Percentiles rank a stretch among this genome's conserved stretches.
Conservation (phyloP, 2,113 vertebrate genomes). For the Odocoileus virginianus region DNA sequence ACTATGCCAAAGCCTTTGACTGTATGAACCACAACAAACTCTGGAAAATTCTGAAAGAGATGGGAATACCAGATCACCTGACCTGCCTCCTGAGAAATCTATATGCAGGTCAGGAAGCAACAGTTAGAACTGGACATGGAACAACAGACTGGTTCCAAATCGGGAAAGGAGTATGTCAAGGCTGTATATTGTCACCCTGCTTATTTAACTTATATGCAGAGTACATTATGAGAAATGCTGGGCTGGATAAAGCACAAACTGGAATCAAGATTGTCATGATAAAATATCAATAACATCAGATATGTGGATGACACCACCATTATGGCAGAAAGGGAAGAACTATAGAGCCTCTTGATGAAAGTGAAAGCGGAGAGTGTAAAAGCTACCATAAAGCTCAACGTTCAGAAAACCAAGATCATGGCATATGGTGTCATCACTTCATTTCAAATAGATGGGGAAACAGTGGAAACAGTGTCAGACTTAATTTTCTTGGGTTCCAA, state of each 20-base stretch:
- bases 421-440: neutral
- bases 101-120: neutral
- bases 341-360: neutral
- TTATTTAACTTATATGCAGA: neutral
- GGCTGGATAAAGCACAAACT: neutral
- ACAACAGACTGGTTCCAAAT: neutral
- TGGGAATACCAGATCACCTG: neutral
- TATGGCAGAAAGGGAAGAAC: neutral
- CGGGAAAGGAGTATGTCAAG: fast-evolving
- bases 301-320: neutral
- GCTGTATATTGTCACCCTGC: neutral
- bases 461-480: neutral
- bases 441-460: neutral
- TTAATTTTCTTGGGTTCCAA: neutral
- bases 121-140: neutral
- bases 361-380: neutral
- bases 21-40: neutral
- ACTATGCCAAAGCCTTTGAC: no score
- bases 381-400: neutral
- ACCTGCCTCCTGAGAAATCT: neutral
- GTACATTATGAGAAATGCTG: neutral
- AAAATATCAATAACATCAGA: neutral
- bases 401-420: neutral
- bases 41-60: neutral
- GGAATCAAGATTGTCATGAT: neutral